Base-by-base conservation (phyloP, 2,797 vertebrate species). In the Thunnus albacares region DNA sequence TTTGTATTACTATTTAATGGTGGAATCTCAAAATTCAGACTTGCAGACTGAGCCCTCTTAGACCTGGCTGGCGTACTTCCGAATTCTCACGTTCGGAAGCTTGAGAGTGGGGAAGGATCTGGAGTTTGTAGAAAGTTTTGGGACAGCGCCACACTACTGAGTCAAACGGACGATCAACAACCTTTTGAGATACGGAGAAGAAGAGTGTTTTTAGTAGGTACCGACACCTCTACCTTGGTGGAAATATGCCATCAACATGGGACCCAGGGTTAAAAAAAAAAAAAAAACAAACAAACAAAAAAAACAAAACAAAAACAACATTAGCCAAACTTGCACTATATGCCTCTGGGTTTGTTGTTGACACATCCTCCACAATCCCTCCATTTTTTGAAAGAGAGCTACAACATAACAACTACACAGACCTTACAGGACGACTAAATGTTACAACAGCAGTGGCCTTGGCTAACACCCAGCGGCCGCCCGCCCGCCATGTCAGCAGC, bases 321-420 rank as follows among this genome's bases (percentile, higher is more conserved):
- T 95, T 91, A 93, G 91, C 93, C 94, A 94, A 94, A 95, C 95
- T 95, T 96, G 94, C 94, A 94, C 94, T 95, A 94, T 92, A 92
- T 82, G 87, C 89, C 94, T 93, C 92, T 93, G 92, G 93, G 89
- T 85, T 90, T 85, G 92, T 93, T 90, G 89, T 90, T 86, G 89
- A 90, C 83, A 64, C 88, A 88, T 87, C 79, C 82, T 84, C 84
- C 83, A 87, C 84, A 86, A 86, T 89, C 89, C 86, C 83, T 89
- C 87, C 87, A 80, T 87, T 85, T 80, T 85, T 81, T 74, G 53
- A 87, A 85, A 80, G 68, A 64, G 90, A 84, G 87, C 89, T 86
- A 77, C 89, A 85, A 89, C 75, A 84, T 79, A 85, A 75, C 79
- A 71, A 82, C 86, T 86, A 89, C 81, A 90, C 86, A 85, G 79